Conservation (phyloP, 2,888 invertebrate genomes). For the Labia minor region DNA sequence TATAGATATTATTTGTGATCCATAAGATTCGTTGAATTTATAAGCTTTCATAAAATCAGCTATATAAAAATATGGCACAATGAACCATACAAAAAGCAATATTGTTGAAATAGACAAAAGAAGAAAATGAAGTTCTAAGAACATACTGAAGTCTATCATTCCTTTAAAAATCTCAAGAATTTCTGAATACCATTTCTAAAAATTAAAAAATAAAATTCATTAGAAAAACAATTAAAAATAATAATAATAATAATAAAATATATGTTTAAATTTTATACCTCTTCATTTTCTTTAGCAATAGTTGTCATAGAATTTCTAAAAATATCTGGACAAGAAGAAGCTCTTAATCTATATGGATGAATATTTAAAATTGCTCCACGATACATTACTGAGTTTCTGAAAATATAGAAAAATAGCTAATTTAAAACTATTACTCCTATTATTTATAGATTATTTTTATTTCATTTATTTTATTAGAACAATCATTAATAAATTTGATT, state of each 20-base stretch:
- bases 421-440: not conserved
- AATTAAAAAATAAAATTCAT: constrained; percentile 29
- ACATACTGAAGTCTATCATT: constrained; percentile 69
- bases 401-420: constrained; percentile 22
- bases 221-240: not conserved
- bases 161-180: constrained; percentile 53
- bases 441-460: not conserved
- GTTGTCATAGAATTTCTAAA: constrained; percentile 82
- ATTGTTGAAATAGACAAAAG: constrained; percentile 76
- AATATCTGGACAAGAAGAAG: constrained; percentile 86
- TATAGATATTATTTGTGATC: constrained; percentile 69
- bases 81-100: constrained; percentile 84
- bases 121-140: constrained; percentile 64
- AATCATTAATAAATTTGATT: not conserved
- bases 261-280: constrained; percentile 48
- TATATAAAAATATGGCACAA: constrained; percentile 89
- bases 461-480: too few species aligned
- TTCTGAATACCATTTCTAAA: constrained; percentile 63
- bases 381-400: constrained; percentile 69
- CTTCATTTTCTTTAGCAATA: constrained; percentile 60
- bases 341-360: constrained; percentile 66
- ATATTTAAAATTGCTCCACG: constrained; percentile 76
- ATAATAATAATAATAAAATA: not conserved
- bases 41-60: constrained; percentile 68
- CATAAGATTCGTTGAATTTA: constrained; percentile 58